Base-by-base conservation (phyloP, 1,140 invertebrate genomes). In the Drosophila watanabei region DNA sequence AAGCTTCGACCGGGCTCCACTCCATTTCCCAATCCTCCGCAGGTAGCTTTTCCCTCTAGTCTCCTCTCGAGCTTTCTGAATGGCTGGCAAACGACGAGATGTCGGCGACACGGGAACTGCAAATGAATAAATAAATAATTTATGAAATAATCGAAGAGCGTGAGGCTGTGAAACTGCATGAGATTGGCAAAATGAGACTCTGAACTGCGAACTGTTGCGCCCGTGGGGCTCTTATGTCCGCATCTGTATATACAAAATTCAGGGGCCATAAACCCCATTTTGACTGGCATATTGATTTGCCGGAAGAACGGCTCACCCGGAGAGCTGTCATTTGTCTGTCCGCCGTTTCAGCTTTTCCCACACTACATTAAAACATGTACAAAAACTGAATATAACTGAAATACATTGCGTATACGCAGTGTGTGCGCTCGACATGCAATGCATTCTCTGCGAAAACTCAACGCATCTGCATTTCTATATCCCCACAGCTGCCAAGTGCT, bases 61-160 rank as follows among this genome's bases (percentile, higher is more conserved):
- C 33, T 24, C 33, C 35, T 33, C 11, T 41, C 30, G 30, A 28
- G 16, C 70, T 35, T 61, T 49, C 68, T 63, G 62, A 57, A 58
- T 63, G 82, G 62, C 30, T 61, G 37, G 63, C 30, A 6, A 35
- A 33, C 37, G 81, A 61, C 69, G 59, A 51, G 72, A 82, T 73
- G 63, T 65, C 66, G 56, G 46, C 64, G 64, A 45, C 49, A 60
- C 56, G 46, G 49, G 46, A 71, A 46, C 85, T 89, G 85, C 48
- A 89, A 89, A 73, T 82, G 75, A 82, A 85, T 86, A 79, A 85
- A 86, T 84, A 89, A 84, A 89, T 90, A 59, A 75, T 81, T 85
- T 69, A 66, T 79, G 57, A 75, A 81, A 68, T 52, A 82, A 82
- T 57, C 37, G 66, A 54, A 37, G 52, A 62, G 65, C 35, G 56